Conservation (phyloP, 2,888 invertebrate genomes). For the Ptychoptera albimana region DNA sequence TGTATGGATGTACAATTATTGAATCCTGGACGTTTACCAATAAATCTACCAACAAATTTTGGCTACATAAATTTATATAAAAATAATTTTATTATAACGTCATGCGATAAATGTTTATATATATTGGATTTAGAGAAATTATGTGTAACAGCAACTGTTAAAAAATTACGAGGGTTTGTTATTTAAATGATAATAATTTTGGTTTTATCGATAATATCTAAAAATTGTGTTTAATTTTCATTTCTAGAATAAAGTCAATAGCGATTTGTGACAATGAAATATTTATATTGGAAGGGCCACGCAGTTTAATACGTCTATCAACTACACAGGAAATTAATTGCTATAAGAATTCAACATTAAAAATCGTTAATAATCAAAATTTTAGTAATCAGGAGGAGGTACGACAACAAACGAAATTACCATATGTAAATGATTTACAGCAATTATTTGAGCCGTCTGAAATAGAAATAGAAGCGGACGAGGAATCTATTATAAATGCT, state of each 20-base stretch:
- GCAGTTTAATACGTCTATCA: constrained; percentile 63
- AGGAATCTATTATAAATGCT: constrained; percentile 37
- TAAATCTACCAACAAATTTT: constrained; percentile 31
- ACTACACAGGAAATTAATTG: constrained; percentile 43
- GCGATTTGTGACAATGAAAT: constrained; percentile 40
- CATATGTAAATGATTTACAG: constrained; percentile 22
- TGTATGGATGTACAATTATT: constrained; percentile 50
- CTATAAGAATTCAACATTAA: no score
- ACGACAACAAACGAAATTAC: constrained; percentile 32
- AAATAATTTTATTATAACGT: constrained; percentile 57
- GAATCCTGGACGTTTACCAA: constrained; percentile 37
- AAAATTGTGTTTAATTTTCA: neutral
- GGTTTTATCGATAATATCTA: no score
- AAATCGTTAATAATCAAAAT: neutral
- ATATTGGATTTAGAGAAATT: constrained; percentile 58
- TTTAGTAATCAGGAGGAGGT: constrained; percentile 23
- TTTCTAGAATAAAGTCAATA: constrained; percentile 24
- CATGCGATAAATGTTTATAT: constrained; percentile 52
- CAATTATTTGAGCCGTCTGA: constrained; percentile 27
- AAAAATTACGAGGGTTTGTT: constrained; percentile 32
- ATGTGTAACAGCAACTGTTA: constrained; percentile 47
- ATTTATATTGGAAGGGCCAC: constrained; percentile 64
- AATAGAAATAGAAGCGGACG: constrained; percentile 29
- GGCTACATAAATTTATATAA: constrained; percentile 48
- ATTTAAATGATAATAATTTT: no score